Percentiles rank a stretch among this genome's conserved stretches.
phyloP scores from a whole-genome alignment of 64 coral and sea anemone species.

The Platygyra sinensis region DNA sequence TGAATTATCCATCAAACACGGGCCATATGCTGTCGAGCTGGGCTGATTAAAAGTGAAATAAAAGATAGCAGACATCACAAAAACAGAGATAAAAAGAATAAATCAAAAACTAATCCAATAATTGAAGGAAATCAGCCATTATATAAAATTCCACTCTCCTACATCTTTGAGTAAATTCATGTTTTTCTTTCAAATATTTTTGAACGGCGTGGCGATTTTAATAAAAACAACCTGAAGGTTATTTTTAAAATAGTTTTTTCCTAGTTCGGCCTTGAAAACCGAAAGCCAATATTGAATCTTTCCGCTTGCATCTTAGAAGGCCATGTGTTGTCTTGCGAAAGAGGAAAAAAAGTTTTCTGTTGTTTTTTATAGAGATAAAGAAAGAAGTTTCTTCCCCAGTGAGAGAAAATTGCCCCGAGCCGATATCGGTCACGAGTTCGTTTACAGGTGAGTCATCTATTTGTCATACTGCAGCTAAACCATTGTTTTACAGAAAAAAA shows the following conservation, averaged over 20 bases:
- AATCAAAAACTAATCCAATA: constrained; percentile 54
- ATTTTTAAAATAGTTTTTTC: background rate
- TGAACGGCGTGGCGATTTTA: constrained; percentile 19
- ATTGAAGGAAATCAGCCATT: constrained; percentile 53
- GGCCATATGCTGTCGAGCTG: constrained; percentile 17
- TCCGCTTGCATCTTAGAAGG: constrained; percentile 26
- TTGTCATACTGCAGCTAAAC: constrained; percentile 13
- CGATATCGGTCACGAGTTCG: constrained; percentile 29
- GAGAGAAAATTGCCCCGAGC: constrained; percentile 63
- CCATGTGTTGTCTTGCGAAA: constrained; percentile 12
- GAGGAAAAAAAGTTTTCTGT: background rate
- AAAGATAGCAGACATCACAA: constrained; percentile 40
- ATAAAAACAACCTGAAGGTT: background rate
- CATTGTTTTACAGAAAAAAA: constrained; percentile 33
- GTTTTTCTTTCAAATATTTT: constrained; percentile 6
- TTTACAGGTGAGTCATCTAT: constrained; percentile 64
- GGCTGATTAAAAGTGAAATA: constrained; percentile 43
- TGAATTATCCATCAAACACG: constrained; percentile 24
- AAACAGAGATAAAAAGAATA: constrained; percentile 20
- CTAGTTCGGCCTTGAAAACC: background rate
- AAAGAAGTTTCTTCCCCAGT: constrained; percentile 69
- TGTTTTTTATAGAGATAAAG: constrained; percentile 82
- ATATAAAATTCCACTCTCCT: constrained; percentile 17
- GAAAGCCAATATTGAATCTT: background rate
- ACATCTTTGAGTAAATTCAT: background rate